Percentiles rank a stretch among this genome's conserved stretches.
These are phyloP conservation scores for Pandemis cinnamomeana DNA, from an alignment of 2,888 invertebrate genomes.

Conservation along the genomic window DNA sequence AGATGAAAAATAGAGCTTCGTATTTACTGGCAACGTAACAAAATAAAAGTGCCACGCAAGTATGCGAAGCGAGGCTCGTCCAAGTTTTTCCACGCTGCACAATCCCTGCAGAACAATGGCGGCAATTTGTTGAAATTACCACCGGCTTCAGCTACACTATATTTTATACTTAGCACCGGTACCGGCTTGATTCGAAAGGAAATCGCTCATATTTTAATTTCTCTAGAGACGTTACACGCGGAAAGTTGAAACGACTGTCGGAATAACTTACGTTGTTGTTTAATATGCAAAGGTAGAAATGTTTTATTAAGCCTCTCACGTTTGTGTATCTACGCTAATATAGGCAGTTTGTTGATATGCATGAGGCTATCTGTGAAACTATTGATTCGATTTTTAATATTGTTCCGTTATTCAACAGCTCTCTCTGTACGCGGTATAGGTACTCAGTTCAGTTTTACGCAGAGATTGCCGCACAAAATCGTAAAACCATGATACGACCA, in stretches of 20 bases:
- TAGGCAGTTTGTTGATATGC: conserved; percentile 30
- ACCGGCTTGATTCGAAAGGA: conserved; percentile 17
- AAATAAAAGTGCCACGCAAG: conserved; percentile 3
- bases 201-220: conserved; percentile 37
- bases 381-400: conserved; percentile 22
- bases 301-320: conserved; percentile 30
- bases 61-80: conserved; percentile 20
- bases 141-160: conserved; percentile 50
- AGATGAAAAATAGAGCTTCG: not conserved
- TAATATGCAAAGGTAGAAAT: conserved; percentile 37
- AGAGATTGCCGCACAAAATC: conserved; percentile 5
- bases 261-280: conserved; percentile 26
- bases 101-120: conserved; percentile 63
- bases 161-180: not conserved
- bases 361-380: conserved; percentile 21
- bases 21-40: not conserved
- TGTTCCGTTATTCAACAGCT: conserved; percentile 13
- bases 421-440: not conserved
- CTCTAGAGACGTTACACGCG: conserved; percentile 35
- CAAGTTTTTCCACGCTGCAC: conserved; percentile 47
- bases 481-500: not conserved
- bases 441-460: conserved; percentile 9
- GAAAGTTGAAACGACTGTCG: conserved; percentile 25
- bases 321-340: conserved; percentile 26
- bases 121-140: conserved; percentile 74